Evolutionary conservation across 2,113 vertebrate species (phyloP).

Genomic region (Proteles cristata): DNA sequence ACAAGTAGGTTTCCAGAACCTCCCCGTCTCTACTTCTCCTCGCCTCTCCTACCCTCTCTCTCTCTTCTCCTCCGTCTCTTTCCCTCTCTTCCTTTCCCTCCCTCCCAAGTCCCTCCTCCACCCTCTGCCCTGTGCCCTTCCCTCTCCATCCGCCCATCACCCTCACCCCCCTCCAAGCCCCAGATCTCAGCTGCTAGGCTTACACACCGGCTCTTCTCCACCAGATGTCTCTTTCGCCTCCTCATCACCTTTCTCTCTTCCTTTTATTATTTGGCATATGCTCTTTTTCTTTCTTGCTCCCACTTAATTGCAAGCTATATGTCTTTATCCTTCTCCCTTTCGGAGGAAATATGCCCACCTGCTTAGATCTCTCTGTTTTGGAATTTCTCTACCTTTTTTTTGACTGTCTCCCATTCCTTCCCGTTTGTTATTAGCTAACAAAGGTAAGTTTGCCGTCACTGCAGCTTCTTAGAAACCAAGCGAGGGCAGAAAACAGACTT

Average conservation of each 20-base stretch:
- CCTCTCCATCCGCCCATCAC: not conserved
- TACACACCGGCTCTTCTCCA: not conserved
- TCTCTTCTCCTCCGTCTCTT: not conserved
- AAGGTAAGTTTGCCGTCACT: not conserved
- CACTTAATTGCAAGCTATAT: not conserved
- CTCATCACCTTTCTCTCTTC: not conserved
- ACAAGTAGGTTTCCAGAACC: not conserved
- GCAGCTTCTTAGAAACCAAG: not conserved
- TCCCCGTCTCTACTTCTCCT: not conserved
- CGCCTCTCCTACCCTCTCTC: not conserved
- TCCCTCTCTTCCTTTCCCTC: not conserved
- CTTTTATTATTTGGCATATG: slow-evolving; percentile 19
- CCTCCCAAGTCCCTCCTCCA: too few species aligned
- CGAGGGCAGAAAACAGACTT: not conserved
- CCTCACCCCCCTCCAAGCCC: not conserved
- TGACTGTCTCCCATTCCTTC: not conserved
- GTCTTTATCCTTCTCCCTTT: not conserved
- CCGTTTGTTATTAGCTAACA: slow-evolving; percentile 28
- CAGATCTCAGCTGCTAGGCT: not conserved
- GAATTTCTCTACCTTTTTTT: not conserved
- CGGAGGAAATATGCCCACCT: not conserved
- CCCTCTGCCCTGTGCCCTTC: not conserved
- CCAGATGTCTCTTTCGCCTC: not conserved
- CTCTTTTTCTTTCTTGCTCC: not conserved
- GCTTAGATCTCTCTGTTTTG: not conserved